Base-by-base conservation (phyloP, 1,140 invertebrate species). In the Zaprionus tsacasi region DNA sequence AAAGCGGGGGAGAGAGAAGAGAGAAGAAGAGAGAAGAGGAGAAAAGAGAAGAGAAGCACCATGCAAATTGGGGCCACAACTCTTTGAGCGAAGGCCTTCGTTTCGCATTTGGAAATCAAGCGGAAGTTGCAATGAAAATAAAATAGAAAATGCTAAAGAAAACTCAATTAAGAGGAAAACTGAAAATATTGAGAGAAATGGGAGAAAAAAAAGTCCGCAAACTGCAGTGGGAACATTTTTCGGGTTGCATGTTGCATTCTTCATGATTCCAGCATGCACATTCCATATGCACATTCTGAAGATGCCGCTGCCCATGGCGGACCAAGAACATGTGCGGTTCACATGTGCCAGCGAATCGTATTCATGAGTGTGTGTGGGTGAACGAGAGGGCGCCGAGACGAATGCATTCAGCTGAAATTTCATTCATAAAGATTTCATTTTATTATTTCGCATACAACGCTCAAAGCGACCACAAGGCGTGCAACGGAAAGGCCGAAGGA, bases 361-460 rank as follows among this genome's bases (percentile, higher is more conserved):
- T 17, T 48, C 45, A 12, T 12, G 45, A 25, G 45, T 25, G 45
- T 15, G 40, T 74, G 79, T 89, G 70, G 81, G 76, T 61, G 71
- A 58, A 57, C 71, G 56, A 30, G 33, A 55, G n/a, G n/a, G 21
- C 45, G 59, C 52, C 65, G 70, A 70, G 27, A 67, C 81, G 78
- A 85, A 81, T 85, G 74, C 81, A 85, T 85, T 85, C 77, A 81
- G 69, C 70, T 57, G 76, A 82, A 86, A 72, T 79, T 85, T 86
- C 82, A 86, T 86, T 86, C 82, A 86, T 86, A 81, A 86, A 85
- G 78, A 81, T 74, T 81, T 65, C 56, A 86, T 87, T 85, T 81
- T 82, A 86, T 80, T 59, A 58, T 70, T 74, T 75, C 48, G 69
- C 69, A 40, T 52, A 78, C 27, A 30, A 30, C 27, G 13, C 54